These are phyloP conservation scores for Eupithecia centaureata DNA, from an alignment of 2,888 invertebrate species.

Conservation along the genomic window DNA sequence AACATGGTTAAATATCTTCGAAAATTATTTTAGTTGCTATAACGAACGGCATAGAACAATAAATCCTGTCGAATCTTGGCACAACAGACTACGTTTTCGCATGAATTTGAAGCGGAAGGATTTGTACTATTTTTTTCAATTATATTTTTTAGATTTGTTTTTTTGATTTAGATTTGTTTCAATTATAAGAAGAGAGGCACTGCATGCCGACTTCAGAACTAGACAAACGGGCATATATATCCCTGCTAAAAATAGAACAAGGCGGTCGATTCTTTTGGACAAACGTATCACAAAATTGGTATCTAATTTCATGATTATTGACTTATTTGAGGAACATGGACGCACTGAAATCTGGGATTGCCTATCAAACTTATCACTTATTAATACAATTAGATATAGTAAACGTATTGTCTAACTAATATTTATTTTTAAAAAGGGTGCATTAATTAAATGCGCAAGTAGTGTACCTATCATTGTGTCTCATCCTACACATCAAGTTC, in stretches of 20 bases:
- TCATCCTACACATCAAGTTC: slow-evolving; percentile 12
- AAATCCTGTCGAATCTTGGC: slow-evolving; percentile 22
- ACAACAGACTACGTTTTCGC: slow-evolving; percentile 21
- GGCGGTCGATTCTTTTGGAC: slow-evolving; percentile 15
- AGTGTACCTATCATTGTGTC: slow-evolving; percentile 12
- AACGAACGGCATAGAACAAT: slow-evolving; percentile 20
- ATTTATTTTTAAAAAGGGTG: slow-evolving; percentile 12
- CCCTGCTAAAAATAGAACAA: slow-evolving; percentile 14
- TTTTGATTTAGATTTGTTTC: too few relatives aligned
- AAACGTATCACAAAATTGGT: slow-evolving; percentile 13
- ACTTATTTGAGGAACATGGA: slow-evolving; percentile 16
- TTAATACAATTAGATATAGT: slow-evolving; percentile 11
- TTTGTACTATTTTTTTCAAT: slow-evolving; percentile 22
- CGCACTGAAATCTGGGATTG: slow-evolving; percentile 8
- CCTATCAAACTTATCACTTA: slow-evolving; percentile 12
- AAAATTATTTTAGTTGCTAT: slow-evolving; percentile 11
- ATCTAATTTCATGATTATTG: slow-evolving; percentile 11
- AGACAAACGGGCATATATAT: slow-evolving; percentile 17
- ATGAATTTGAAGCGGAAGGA: slow-evolving; percentile 14
- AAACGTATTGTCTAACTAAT: slow-evolving; percentile 12
- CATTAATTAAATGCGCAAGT: slow-evolving; percentile 13
- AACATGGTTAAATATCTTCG: too few relatives aligned
- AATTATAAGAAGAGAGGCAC: slow-evolving; percentile 17
- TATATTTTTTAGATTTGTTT: too few relatives aligned
- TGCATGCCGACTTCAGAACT: slow-evolving; percentile 19